Conservation (phyloP, 1,140 invertebrate species). For the Lysiphlebus fabarum region DNA sequence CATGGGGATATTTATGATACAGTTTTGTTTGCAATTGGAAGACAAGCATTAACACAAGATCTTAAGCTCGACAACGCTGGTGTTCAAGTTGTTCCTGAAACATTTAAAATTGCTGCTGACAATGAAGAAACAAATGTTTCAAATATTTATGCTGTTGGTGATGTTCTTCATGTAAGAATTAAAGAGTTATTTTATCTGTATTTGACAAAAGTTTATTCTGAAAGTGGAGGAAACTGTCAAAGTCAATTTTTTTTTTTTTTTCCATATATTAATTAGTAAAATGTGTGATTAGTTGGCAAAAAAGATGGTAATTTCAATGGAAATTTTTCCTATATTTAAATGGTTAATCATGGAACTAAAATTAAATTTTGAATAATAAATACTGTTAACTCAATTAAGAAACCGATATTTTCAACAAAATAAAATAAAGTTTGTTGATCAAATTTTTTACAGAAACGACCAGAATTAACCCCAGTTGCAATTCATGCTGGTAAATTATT, state of each 20-base stretch:
- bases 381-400: not conserved
- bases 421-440: conserved; percentile 1
- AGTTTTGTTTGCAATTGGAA: conserved; percentile 79
- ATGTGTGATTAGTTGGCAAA: conserved; percentile 17
- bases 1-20: conserved; percentile 73
- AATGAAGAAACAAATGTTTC: conserved; percentile 83
- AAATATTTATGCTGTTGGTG: conserved; percentile 91
- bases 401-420: too few relatives aligned
- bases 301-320: too few relatives aligned
- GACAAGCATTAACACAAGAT: conserved; percentile 68
- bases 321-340: conserved; percentile 2
- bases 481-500: conserved; percentile 89
- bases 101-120: conserved; percentile 65
- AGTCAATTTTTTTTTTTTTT: conserved; percentile 19
- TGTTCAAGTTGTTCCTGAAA: conserved; percentile 58
- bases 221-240: too few relatives aligned
- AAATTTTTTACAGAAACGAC: conserved; percentile 61
- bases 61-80: conserved; percentile 69
- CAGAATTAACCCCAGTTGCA: conserved; percentile 96
- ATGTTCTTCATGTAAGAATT: conserved; percentile 75
- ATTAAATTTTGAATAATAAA: not conserved
- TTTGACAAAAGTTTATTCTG: too few relatives aligned
- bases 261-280: not conserved
- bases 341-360: not conserved
- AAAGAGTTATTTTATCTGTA: conserved; percentile 23